Evolutionary conservation across 2,113 vertebrate species (phyloP).

Genomic region (Dolichotis patagonum): DNA sequence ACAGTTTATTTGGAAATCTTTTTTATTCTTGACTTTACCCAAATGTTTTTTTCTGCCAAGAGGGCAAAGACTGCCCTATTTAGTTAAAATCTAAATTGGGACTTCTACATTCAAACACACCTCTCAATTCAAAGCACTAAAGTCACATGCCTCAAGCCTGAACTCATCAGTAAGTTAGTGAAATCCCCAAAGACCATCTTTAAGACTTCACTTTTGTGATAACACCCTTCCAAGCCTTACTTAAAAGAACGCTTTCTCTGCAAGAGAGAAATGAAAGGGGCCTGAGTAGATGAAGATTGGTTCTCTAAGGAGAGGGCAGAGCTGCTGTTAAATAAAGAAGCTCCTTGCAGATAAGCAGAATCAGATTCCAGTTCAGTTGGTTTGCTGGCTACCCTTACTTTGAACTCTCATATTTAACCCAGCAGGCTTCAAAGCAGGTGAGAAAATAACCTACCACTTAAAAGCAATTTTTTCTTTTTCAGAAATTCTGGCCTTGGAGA

Average conservation of each 20-base stretch:
- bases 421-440: slow-evolving; percentile 83
- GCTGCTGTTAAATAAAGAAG: slow-evolving; percentile 75
- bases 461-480: slow-evolving; percentile 81
- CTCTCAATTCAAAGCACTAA: slow-evolving; percentile 53
- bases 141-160: slow-evolving; percentile 52
- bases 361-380: slow-evolving; percentile 77
- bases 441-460: slow-evolving; percentile 82
- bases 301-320: slow-evolving; percentile 63
- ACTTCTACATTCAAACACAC: slow-evolving; percentile 61
- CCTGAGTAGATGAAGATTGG: slow-evolving; percentile 49
- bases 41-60: slow-evolving; percentile 56
- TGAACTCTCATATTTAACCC: slow-evolving; percentile 82
- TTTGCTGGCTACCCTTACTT: slow-evolving; percentile 81
- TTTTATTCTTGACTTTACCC: slow-evolving; percentile 50
- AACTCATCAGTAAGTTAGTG: slow-evolving; percentile 56
- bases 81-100: slow-evolving; percentile 60
- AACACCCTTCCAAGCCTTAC: slow-evolving; percentile 43
- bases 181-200: slow-evolving; percentile 62
- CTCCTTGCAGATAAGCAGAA: slow-evolving; percentile 81
- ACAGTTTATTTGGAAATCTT: slow-evolving; percentile 63
- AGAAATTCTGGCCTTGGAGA: slow-evolving; percentile 80
- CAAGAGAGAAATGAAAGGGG: slow-evolving; percentile 59
- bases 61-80: neutral
- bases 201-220: slow-evolving; percentile 63
- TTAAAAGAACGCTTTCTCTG: slow-evolving; percentile 68